Evolutionary conservation across 2,888 invertebrate species (phyloP).

Genomic region (Pelosia muscerda): DNA sequence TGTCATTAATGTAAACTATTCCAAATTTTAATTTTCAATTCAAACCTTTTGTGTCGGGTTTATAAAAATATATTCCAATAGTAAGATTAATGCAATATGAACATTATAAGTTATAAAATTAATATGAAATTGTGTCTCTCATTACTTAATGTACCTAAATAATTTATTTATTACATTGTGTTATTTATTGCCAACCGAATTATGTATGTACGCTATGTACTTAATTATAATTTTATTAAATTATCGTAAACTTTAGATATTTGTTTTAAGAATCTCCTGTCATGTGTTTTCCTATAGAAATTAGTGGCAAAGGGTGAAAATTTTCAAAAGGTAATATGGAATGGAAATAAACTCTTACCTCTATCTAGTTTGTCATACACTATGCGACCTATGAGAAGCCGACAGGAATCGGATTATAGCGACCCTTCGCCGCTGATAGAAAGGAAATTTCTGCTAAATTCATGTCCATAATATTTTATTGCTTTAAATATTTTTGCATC

Average conservation of each 20-base stretch:
- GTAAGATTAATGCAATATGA: constrained; percentile 5
- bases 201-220: too few relatives aligned
- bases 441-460: too few relatives aligned
- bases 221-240: background rate
- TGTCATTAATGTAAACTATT: background rate
- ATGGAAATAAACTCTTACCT: too few relatives aligned
- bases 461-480: too few relatives aligned
- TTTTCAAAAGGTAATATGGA: too few relatives aligned
- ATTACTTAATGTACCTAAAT: background rate
- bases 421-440: too few relatives aligned
- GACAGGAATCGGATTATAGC: too few relatives aligned
- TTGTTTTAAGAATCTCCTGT: constrained; percentile 9
- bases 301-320: too few relatives aligned
- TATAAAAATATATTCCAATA: background rate
- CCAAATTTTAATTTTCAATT: background rate
- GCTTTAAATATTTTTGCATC: too few relatives aligned
- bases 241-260: background rate
- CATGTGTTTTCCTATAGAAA: background rate
- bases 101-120: constrained; percentile 4
- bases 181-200: constrained; percentile 15
- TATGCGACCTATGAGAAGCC: too few relatives aligned
- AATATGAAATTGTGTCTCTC: background rate
- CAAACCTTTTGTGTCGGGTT: background rate
- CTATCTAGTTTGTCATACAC: too few relatives aligned
- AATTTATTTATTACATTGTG: constrained; percentile 1